Evolutionary conservation across 2,113 vertebrate species (phyloP).

Genomic region (Aix galericulata): DNA sequence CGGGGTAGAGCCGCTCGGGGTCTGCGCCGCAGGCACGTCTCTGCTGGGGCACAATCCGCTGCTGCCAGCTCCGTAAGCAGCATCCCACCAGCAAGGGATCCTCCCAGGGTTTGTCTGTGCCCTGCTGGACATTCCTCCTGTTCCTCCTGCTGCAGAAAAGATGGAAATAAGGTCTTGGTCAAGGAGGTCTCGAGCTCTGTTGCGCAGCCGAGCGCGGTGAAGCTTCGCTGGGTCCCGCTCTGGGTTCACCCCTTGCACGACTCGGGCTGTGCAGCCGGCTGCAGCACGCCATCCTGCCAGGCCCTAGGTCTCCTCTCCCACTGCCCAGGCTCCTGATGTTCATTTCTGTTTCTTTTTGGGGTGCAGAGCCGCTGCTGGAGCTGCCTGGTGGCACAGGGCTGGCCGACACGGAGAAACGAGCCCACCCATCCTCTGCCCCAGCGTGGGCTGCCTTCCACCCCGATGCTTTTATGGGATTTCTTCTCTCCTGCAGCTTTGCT

Average conservation of each 20-base stretch:
- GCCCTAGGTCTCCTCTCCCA: accelerated
- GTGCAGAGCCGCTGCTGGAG: background rate
- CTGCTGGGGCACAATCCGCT: background rate
- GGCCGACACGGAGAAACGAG: background rate
- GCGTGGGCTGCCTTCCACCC: background rate
- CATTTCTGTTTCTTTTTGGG: accelerated
- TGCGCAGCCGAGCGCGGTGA: background rate
- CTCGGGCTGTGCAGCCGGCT: background rate
- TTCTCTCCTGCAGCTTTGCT: background rate
- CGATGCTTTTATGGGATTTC: background rate
- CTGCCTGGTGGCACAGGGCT: accelerated
- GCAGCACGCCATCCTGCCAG: accelerated
- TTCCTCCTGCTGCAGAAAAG: background rate
- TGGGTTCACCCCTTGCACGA: background rate
- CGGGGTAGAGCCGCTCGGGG: background rate
- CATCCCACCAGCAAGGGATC: background rate
- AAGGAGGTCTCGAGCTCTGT: no score
- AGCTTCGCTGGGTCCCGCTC: no score
- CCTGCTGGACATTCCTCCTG: no score
- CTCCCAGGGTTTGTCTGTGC: accelerated
- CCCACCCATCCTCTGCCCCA: accelerated
- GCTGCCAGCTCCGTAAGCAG: background rate
- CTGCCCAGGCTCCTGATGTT: background rate
- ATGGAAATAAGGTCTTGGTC: background rate
- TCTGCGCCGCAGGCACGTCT: accelerated